Evolutionary conservation across 2,113 vertebrate species (phyloP), one percentile per base, ranked within the genome.

Genomic region (Dermatemys mawii): DNA sequence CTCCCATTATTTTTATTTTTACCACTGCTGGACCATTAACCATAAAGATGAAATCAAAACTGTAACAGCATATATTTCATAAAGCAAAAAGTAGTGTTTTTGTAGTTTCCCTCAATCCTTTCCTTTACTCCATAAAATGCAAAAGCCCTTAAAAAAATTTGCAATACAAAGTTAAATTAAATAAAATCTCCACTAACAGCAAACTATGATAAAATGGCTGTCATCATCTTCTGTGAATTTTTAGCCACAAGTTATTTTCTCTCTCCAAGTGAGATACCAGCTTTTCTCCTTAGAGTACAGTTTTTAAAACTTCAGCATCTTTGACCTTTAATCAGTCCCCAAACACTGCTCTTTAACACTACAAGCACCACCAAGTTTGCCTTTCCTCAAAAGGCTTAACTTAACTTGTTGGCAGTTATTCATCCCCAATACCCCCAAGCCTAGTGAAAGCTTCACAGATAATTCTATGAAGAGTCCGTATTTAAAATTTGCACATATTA

Each of bases 141-240:
- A 83, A 1, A 92, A 91, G 41, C 78, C 48, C n/a, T 83, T 5
- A 53, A 2, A 95, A 94, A 22, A 46, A 4, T 32, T n/a, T 50
- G 3, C 78, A 93, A 94, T 50, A 60, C 50, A 97, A 97, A 96
- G 96, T 96, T 81, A 93, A 94, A 82, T 96, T 81, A 93, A 94
- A 82, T 54, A 90, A 92, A 88, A 90, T 53, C 82, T 93, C 51
- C 79, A 89, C 32, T 83, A 94, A 90, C 53, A 93, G 78, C 86
- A 87, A 95, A 17, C 38, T 87, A 81, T 93, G 55, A 97, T 93
- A 98, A 98, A 98, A 98, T 98, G 97, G 97, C 96, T 97, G 55
- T 86, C 87, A 94, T 78, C 60, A 96, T 90, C 95, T 91, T 96
- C 96, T 96, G 87, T 95, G 89, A 96, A 97, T 95, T 96, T 97